Base-by-base conservation (phyloP, 30 jellyfish, hydroid and myxozoan genomes). In the Chrysaora quinquecirrha region DNA sequence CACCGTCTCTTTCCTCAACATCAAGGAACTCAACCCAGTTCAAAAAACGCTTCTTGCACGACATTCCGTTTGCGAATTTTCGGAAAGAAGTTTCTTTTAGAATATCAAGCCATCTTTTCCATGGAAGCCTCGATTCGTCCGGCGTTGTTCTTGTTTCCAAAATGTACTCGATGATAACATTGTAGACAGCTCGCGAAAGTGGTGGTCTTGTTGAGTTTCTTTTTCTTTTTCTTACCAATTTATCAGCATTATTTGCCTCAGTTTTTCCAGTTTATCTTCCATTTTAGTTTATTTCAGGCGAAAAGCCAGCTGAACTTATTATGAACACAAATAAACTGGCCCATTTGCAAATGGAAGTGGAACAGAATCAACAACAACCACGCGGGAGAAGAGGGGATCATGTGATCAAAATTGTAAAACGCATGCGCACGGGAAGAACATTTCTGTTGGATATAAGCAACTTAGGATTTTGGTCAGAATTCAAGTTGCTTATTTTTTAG, bases 151-250 rank as follows among this genome's bases (percentile, higher is more conserved):
- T 78, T 28, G 64, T 78, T 48, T 79, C 79, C 1, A 46, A 30
- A 6, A 79, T 75, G 58, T 62, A 79, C 61, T 64, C 82, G n/a
- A 66, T 66, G 72, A 79, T 64, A 1, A 64, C 18, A 38, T 25
- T 43, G 20, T 32, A 34, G 19, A 79, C 34, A 20, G 63, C 43
- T 63, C 71, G 28, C 34, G 90, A 79, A 9, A 79, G 46, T 3
- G 82, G 83, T 4, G 90, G 90, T 21, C 82, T 79, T 18, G 83
- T 62, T 11, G 75, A 34, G 3, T 35, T 19, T 35, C 90, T 64
- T 29, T 66, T 47, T 67, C 29, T 64, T 30, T 62, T 78, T 7
- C 4, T 58, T 1, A 20, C n/a, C 33, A 23, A 12, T 22, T 63
- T 50, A 10, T 27, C 78, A 2, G 34, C 54, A 35, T 24, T 48